A percentile compares a stretch with the other conserved stretches of the same genome.
Evolutionary conservation across 2,797 vertebrate species (phyloP).

Genomic region (Prunella strophiata): DNA sequence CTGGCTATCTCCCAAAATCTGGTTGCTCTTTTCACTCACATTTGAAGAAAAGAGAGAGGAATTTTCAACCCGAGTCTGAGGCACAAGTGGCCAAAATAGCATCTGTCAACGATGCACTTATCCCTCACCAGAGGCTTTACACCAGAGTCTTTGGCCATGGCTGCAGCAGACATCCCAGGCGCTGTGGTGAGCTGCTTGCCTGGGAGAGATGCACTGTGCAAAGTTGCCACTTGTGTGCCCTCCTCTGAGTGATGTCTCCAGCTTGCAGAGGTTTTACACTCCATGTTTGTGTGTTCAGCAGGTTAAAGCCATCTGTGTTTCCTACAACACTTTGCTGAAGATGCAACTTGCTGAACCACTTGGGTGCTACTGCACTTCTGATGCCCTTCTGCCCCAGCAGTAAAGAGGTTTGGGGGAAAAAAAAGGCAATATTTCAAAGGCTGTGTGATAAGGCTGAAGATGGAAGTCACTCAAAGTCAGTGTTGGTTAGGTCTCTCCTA

Average conservation of each 20-base stretch:
- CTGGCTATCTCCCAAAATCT: neutral
- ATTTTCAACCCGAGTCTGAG: neutral
- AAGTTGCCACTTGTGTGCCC: neutral
- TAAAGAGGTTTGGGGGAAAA: neutral
- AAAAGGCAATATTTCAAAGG: neutral
- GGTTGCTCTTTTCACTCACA: neutral
- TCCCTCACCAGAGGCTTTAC: neutral
- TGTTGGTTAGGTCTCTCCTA: neutral
- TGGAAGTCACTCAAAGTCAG: neutral
- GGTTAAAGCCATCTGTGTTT: neutral
- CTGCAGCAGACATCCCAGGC: neutral
- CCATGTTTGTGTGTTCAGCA: neutral
- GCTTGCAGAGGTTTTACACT: neutral
- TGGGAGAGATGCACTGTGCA: neutral
- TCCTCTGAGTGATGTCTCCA: neutral
- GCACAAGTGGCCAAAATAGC: neutral
- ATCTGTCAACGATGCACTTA: neutral
- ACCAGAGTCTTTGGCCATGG: neutral
- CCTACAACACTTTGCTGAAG: neutral
- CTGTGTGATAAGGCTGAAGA: neutral
- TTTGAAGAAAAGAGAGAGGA: neutral
- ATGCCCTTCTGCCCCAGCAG: neutral
- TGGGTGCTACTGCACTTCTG: neutral
- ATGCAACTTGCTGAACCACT: neutral
- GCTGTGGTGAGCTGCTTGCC: accelerated